Evolutionary conservation across 2,888 invertebrate genomes (phyloP), one percentile per base, ranked within the genome.

Genomic region (Lochmaea capreae): DNA sequence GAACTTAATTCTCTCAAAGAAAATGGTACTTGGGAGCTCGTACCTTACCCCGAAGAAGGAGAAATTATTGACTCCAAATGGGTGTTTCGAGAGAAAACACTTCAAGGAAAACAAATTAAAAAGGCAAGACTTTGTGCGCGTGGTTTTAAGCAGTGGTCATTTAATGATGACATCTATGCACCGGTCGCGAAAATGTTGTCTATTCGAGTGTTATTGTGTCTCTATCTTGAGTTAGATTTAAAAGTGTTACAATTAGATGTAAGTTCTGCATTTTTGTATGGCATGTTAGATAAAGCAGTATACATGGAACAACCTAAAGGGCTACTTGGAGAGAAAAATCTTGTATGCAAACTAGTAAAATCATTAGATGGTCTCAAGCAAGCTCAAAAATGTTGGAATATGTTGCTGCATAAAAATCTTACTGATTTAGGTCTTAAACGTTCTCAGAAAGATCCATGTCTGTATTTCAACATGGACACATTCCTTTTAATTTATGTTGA

Each of bases 391-490:
- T n/a, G n/a, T 73, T 79, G 78, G 75, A 46, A 71, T 68, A 57
- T 61, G 49, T 65, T 77, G n/a, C 18, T 79, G 67, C 22, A 74
- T 26, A n/a, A 57, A 26, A 68, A 62, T 26, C 76, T 79, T 67
- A 52, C 66, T 58, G 52, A 66, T 42, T 79, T 76, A 14, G 72
- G 68, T 18, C 59, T 69, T 26, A n/a, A n/a, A n/a, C n/a, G n/a
- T n/a, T n/a, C n/a, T n/a, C n/a, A n/a, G n/a, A 26, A 26, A 33
- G 76, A 79, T 73, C 76, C 79, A 62, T 80, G 79, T 75, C 72
- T 79, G 2, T 79, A 76, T 73, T 75, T 75, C 65, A 74, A 54
- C 26, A 46, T 68, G 39, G n/a, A 66, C 54, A 77, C 70, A 54
- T 73, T 69, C 72, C 49, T 79, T 11, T 39, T 78, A 18, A 67